Evolutionary conservation across 2,888 invertebrate species (phyloP), one percentile per base, ranked within the genome.

Genomic region (Eugnorisma glareosa): DNA sequence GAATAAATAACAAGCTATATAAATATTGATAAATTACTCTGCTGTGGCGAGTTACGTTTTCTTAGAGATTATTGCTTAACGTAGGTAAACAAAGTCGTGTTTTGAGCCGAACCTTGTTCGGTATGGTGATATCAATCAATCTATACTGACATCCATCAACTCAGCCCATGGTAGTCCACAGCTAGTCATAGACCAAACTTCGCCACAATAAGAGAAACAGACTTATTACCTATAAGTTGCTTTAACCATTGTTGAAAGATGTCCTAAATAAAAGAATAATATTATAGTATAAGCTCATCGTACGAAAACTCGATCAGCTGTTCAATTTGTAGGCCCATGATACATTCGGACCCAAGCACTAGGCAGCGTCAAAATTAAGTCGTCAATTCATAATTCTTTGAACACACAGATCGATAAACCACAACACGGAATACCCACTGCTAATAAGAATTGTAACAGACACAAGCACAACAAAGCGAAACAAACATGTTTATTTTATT

Each of bases 401-500:
- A 68, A 69, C 40, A 78, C 79, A 82, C 59, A 63, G n/a, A 57
- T 37, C 61, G 28, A 78, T 73, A 78, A 83, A 61, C 40, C 31
- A 51, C 66, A 59, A 69, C 67, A 40, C 57, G 10, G 40, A 61
- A 21, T 54, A 15, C 18, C 37, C 54, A 75, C 31, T 75, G 35
- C 10, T 18, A 69, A 15, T 18, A 69, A 67, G 24, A 64, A 64
- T 37, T 28, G 18, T 54, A 57, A 63, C 67, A 54, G 43, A 54
- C 35, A 35, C 66, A 18, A 61, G 2, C 71, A 70, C 13, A 77
- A 84, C 45, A 82, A 73, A 84, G 61, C 45, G 13, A 63, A 68
- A 82, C 1, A 82, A 61, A 68, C n/a, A 73, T 21, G 28, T 67
- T 67, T 59, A 67, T 21, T 61, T 59, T 8, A 59, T 59, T 28